Evolutionary conservation across 2,797 vertebrate genomes (phyloP).

Genomic region (Pogoniulus pusillus): DNA sequence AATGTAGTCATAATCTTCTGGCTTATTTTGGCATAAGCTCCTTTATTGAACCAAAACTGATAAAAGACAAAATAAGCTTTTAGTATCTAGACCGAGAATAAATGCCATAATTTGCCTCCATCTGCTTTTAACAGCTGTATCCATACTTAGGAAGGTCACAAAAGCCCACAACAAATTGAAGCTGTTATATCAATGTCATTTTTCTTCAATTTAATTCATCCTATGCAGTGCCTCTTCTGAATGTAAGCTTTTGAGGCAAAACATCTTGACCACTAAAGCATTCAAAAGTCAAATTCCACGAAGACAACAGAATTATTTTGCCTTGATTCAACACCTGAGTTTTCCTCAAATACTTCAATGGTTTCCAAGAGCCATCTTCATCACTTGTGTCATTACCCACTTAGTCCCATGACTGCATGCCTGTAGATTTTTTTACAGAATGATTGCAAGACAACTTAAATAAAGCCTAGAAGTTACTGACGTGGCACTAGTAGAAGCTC

Average conservation of each 20-base stretch:
- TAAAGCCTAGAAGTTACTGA: not conserved
- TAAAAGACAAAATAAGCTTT: not conserved
- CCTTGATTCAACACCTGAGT: not conserved
- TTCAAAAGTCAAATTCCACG: not conserved
- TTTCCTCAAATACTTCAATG: not conserved
- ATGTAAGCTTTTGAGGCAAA: not conserved
- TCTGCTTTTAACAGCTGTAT: not conserved
- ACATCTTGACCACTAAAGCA: not conserved
- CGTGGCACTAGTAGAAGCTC: not conserved
- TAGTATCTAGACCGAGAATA: not conserved
- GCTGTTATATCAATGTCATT: not conserved
- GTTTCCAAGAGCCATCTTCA: not conserved
- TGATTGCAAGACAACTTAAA: not conserved
- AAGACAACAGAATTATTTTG: not conserved
- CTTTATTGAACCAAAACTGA: not conserved
- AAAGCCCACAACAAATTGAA: not conserved
- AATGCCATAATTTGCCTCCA: not conserved
- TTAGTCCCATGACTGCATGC: not conserved
- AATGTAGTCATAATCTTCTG: not conserved
- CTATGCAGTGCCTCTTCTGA: not conserved
- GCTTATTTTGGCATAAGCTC: not conserved
- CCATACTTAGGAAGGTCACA: not conserved
- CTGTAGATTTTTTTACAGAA: not conserved
- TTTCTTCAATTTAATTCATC: not conserved
- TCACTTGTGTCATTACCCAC: not conserved